These are phyloP conservation scores for Brienomyrus brachyistius DNA, from an alignment of 2,113 vertebrate species.

Conservation along the genomic window DNA sequence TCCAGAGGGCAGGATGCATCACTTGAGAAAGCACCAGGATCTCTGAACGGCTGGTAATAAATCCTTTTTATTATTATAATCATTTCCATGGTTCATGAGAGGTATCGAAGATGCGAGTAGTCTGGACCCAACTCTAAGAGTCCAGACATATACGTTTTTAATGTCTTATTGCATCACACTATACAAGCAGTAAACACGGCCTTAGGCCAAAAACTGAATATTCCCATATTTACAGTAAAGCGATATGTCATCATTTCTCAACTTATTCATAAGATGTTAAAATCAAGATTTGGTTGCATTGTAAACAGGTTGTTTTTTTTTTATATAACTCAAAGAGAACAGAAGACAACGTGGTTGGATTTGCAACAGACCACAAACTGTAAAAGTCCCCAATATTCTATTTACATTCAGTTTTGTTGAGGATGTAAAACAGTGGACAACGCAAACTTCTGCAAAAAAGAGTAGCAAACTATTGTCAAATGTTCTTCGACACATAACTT, in stretches of 20 bases:
- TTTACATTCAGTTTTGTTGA: constrained; percentile 47
- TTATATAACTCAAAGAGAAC: constrained; percentile 40
- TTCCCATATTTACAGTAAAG: constrained; percentile 73
- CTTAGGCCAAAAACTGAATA: constrained; percentile 55
- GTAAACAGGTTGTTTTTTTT: constrained; percentile 62
- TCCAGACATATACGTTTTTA: constrained; percentile 60
- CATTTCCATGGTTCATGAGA: constrained; percentile 10
- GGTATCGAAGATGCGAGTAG: not conserved
- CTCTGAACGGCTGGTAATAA: constrained; percentile 9
- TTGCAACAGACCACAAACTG: constrained; percentile 44
- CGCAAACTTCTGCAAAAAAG: constrained; percentile 55
- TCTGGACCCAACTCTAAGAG: constrained; percentile 25
- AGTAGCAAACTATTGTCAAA: constrained; percentile 67
- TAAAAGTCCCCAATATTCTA: constrained; percentile 33
- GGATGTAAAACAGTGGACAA: constrained; percentile 62
- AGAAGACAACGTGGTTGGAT: constrained; percentile 29
- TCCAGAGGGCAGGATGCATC: not conserved
- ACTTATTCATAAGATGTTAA: constrained; percentile 59
- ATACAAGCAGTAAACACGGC: constrained; percentile 71
- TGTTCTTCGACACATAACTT: constrained; percentile 48
- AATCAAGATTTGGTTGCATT: constrained; percentile 47
- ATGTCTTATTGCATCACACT: constrained; percentile 66
- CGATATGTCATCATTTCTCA: constrained; percentile 51
- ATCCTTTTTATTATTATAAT: constrained; percentile 17
- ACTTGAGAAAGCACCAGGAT: not conserved